phyloP scores from a whole-genome alignment of 2,113 vertebrate genomes.

The Notothenia rossii region DNA sequence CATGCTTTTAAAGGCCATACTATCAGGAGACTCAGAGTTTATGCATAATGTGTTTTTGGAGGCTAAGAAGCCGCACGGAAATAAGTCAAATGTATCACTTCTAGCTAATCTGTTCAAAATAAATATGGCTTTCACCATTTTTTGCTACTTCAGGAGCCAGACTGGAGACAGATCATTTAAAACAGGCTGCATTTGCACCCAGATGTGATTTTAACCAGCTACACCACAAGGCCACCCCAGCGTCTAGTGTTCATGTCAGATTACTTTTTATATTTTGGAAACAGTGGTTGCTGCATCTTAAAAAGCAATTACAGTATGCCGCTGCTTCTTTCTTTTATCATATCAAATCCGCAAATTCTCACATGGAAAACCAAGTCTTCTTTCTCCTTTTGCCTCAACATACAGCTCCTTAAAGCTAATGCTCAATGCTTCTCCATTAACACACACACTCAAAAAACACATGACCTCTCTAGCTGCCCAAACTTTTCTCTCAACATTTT shows the following conservation, averaged over 20 bases:
- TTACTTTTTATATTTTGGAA: conserved; percentile 1
- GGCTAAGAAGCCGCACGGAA: background rate
- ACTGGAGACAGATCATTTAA: conserved; percentile 1
- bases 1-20: background rate
- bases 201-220: conserved; percentile 27
- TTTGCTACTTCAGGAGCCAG: background rate
- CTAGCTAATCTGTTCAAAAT: background rate
- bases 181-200: conserved; percentile 22
- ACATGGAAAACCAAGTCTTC: background rate
- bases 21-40: background rate
- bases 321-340: conserved; percentile 1
- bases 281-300: background rate
- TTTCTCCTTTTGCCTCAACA: background rate
- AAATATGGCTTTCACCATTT: background rate
- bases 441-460: background rate
- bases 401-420: background rate
- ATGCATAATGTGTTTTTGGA: background rate
- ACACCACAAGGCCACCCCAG: conserved; percentile 17
- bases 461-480: background rate
- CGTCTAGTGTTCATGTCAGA: conserved; percentile 2
- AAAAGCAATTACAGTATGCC: background rate
- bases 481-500: background rate
- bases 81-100: background rate
- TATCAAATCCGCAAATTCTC: background rate
- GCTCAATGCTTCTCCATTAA: background rate